Evolutionary conservation across 2,113 vertebrate species (phyloP).

Genomic region (Rhinolophus sinicus): DNA sequence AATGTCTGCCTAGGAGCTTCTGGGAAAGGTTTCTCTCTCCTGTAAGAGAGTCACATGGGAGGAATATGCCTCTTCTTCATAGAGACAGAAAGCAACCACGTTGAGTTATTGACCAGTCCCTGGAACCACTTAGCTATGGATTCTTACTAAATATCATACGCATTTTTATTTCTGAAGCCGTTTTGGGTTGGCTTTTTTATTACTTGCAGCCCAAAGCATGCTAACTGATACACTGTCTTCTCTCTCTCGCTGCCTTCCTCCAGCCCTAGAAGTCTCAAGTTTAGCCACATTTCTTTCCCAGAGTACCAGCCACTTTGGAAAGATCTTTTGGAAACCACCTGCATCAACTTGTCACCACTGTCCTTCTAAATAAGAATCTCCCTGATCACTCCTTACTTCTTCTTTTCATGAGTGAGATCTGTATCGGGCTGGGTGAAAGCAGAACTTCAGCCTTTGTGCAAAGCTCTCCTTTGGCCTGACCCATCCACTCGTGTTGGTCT

Average conservation of each 20-base stretch:
- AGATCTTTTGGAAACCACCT: slow-evolving; percentile 51
- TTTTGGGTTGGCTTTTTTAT: not conserved
- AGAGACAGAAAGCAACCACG: not conserved
- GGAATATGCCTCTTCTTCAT: not conserved
- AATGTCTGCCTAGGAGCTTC: not conserved
- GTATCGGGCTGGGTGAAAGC: not conserved
- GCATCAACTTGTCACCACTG: not conserved
- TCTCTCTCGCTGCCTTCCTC: not conserved
- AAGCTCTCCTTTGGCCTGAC: not conserved
- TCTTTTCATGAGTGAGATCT: not conserved
- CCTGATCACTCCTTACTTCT: not conserved
- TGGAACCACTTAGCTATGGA: not conserved
- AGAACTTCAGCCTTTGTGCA: not conserved
- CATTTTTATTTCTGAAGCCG: not conserved
- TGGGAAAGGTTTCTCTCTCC: not conserved
- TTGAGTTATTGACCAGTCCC: not conserved
- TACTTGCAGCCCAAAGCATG: not conserved
- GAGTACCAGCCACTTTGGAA: not conserved
- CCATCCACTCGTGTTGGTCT: accelerated
- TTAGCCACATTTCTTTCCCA: not conserved
- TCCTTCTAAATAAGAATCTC: slow-evolving; percentile 23
- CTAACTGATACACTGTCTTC: not conserved
- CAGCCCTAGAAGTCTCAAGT: not conserved
- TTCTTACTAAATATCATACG: not conserved
- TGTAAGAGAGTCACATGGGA: not conserved